These are phyloP conservation scores for Numenius arquata DNA, from an alignment of 2,113 vertebrate species.

Conservation along the genomic window DNA sequence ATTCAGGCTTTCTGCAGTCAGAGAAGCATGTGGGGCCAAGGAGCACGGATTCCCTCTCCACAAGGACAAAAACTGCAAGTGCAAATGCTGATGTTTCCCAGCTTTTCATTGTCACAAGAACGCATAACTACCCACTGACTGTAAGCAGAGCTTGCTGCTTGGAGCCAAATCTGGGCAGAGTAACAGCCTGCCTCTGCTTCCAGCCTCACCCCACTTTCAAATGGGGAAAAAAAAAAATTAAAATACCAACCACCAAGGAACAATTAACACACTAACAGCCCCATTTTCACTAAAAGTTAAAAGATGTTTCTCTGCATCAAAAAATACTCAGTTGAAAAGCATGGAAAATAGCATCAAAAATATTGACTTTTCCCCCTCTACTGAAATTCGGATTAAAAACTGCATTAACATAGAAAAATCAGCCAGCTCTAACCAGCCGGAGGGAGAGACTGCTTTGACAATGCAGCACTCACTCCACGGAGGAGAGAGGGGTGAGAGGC, in stretches of 20 bases:
- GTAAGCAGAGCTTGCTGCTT: neutral
- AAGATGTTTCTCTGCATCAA: conserved; percentile 30
- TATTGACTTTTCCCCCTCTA: neutral
- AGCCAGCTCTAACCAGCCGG: neutral
- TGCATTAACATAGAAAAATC: neutral
- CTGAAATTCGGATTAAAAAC: conserved; percentile 22
- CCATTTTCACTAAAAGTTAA: conserved; percentile 53
- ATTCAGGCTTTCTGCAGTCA: neutral
- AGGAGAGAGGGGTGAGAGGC: neutral
- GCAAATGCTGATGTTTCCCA: conserved; percentile 36
- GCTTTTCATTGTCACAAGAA: conserved; percentile 14
- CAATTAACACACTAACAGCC: conserved; percentile 54
- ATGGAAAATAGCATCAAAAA: conserved; percentile 40
- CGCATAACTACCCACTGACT: neutral
- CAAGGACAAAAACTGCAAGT: conserved; percentile 24
- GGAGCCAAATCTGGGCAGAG: conserved; percentile 13
- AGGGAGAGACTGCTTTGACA: neutral
- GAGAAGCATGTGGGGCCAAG: neutral
- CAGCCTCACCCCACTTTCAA: conserved; percentile 27
- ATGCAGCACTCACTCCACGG: neutral
- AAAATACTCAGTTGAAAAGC: conserved; percentile 17
- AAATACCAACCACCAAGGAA: conserved; percentile 9
- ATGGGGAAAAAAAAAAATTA: neutral
- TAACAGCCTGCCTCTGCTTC: neutral
- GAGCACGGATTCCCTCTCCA: neutral